Base-by-base conservation (phyloP, 2,797 vertebrate species). In the Ptychobarbus kaznakovi region DNA sequence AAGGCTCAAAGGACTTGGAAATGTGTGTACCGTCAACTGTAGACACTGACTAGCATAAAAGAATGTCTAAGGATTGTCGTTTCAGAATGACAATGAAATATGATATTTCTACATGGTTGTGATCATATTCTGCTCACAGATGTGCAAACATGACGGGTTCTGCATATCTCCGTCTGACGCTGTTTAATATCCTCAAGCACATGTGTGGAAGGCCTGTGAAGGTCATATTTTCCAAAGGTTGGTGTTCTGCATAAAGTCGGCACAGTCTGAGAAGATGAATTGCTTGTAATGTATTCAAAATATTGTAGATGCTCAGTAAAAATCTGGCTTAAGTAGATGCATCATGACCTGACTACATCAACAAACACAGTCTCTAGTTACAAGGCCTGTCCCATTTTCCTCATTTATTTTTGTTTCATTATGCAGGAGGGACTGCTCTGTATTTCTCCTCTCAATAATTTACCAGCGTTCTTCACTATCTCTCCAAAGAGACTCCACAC, bases 321-420 rank as follows among this genome's bases (percentile, higher is more conserved):
- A 68, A 46, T 73, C 66, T 25, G 76, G 49, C 28, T 32, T 12
- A 84, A 42, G 35, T 65, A 81, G 78, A 68, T 35, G 44, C 75
- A 61, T 79, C 25, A 70, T 44, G 76, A 72, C 53, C 76, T 58
- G 56, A 38, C 68, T 49, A n/a, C 18, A 44, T 72, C 51, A 51
- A 49, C 70, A 66, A 35, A 51, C 32, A 70, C 61, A 18, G 16
- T 56, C 51, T 76, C 79, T 6, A 81, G 72, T 82, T 76, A 22
- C 80, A 46, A 44, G 73, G 49, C 87, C 88, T 83, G 76, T 87
- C 86, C 90, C 90, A 88, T 93, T 90, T 89, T 87, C 65, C 84
- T 92, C 82, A 85, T 93, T 91, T 91, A 89, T 92, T 49, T 91
- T 69, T 90, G 82, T 89, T 90, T 85, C 91, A 92, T 93, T 91